These are phyloP conservation scores for Trachemys scripta DNA, from an alignment of 2,113 vertebrate species.

Conservation along the genomic window DNA sequence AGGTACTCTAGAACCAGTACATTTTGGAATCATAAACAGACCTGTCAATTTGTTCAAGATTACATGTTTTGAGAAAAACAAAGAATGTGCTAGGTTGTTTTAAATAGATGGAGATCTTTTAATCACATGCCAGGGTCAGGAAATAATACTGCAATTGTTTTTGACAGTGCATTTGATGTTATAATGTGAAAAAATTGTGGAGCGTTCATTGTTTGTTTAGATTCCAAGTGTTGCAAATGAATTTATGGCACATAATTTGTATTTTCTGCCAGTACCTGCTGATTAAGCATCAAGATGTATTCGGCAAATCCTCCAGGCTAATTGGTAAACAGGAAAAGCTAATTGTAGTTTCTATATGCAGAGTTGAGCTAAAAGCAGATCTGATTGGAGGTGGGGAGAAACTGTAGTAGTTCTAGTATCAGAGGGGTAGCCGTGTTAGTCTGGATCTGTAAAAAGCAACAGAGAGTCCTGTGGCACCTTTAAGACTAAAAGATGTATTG, in stretches of 20 bases:
- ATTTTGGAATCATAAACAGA: background rate
- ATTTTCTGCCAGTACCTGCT: slow-evolving; percentile 62
- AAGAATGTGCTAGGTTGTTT: background rate
- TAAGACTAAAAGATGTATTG: too few species aligned
- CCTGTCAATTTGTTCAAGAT: background rate
- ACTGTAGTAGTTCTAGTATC: background rate
- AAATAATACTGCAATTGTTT: slow-evolving; percentile 54
- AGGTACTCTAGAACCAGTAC: background rate
- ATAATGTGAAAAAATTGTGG: slow-evolving; percentile 53
- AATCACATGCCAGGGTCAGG: slow-evolving; percentile 28
- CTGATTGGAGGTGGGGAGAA: background rate
- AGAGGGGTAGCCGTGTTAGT: too few species aligned
- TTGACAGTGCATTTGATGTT: slow-evolving; percentile 42
- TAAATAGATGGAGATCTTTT: background rate
- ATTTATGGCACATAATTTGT: slow-evolving; percentile 65
- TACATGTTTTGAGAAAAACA: background rate
- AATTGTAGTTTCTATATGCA: slow-evolving; percentile 50
- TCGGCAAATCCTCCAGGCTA: slow-evolving; percentile 65
- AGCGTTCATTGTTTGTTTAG: slow-evolving; percentile 48
- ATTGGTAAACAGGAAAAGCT: slow-evolving; percentile 68
- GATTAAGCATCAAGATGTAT: slow-evolving; percentile 52
- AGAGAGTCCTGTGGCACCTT: too few species aligned
- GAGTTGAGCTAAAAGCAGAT: slow-evolving; percentile 28
- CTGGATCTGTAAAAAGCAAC: too few species aligned
- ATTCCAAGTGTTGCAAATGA: slow-evolving; percentile 53